Evolutionary conservation across 2,797 vertebrate species (phyloP).

Genomic region (Dallia pectoralis): DNA sequence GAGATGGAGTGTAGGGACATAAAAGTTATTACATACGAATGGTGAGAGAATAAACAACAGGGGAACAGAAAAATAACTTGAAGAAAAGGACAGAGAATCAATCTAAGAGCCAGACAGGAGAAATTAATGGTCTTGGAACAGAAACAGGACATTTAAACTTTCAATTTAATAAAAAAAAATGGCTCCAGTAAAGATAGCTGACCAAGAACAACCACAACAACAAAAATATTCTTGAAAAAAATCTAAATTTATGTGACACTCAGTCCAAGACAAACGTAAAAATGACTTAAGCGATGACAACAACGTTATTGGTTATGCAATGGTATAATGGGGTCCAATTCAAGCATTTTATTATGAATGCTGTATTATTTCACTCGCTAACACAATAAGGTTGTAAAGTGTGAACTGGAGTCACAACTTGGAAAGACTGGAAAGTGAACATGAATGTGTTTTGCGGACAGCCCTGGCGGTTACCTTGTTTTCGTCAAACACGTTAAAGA

Average conservation of each 20-base stretch:
- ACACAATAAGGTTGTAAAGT: neutral
- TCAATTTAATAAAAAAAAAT: neutral
- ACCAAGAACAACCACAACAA: neutral
- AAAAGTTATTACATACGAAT: too few relatives aligned
- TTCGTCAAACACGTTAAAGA: conserved; percentile 98
- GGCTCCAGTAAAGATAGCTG: neutral
- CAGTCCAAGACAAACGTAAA: too few relatives aligned
- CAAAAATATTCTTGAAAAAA: neutral
- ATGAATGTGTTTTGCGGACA: neutral
- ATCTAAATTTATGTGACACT: neutral
- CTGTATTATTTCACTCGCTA: neutral
- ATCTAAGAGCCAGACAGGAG: neutral
- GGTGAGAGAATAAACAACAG: neutral
- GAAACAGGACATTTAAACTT: neutral
- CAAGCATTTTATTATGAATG: neutral
- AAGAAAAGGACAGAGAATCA: neutral
- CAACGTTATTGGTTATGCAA: neutral
- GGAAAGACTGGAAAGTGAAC: neutral
- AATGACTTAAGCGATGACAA: neutral
- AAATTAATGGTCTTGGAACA: neutral
- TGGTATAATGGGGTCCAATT: neutral
- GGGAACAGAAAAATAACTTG: neutral
- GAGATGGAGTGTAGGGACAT: conserved; percentile 5
- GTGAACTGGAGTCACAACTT: neutral
- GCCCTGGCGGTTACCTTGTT: conserved; percentile 82